phyloP scores from a whole-genome alignment of 2,113 vertebrate species.

The Pachyramphus minor region DNA sequence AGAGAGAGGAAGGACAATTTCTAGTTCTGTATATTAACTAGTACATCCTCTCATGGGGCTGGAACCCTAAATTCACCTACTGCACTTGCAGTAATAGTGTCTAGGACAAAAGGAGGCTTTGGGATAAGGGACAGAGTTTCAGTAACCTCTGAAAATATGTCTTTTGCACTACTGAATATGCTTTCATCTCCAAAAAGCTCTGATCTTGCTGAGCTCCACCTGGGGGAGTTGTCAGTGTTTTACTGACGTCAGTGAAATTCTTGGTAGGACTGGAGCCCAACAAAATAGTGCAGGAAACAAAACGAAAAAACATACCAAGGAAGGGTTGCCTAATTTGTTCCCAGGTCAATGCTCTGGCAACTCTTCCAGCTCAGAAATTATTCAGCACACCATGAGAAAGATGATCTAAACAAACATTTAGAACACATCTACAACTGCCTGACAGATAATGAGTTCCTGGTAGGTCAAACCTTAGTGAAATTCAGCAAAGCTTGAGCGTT shows the following conservation, averaged over 20 bases:
- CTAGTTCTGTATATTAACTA: not conserved
- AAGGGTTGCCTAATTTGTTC: not conserved
- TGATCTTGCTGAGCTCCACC: not conserved
- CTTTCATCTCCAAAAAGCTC: not conserved
- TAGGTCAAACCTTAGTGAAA: not conserved
- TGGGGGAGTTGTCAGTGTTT: not conserved
- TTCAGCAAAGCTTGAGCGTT: not conserved
- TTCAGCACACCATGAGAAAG: not conserved
- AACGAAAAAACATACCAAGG: not conserved
- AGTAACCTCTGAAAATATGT: not conserved
- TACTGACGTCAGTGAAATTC: not conserved
- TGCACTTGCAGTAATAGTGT: not conserved
- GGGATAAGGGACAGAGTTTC: not conserved
- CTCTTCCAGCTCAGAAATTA: not conserved
- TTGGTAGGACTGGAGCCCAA: not conserved
- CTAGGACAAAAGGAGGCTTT: not conserved
- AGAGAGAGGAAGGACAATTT: constrained; percentile 18
- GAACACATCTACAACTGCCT: not conserved
- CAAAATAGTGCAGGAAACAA: not conserved
- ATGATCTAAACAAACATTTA: not conserved
- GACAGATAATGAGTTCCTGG: not conserved
- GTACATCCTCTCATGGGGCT: not conserved
- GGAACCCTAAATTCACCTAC: not conserved
- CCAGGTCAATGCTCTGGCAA: not conserved
- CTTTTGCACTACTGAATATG: fast-evolving